phyloP scores from a whole-genome alignment of 2,888 invertebrate species.

The Lochmaea crataegi region DNA sequence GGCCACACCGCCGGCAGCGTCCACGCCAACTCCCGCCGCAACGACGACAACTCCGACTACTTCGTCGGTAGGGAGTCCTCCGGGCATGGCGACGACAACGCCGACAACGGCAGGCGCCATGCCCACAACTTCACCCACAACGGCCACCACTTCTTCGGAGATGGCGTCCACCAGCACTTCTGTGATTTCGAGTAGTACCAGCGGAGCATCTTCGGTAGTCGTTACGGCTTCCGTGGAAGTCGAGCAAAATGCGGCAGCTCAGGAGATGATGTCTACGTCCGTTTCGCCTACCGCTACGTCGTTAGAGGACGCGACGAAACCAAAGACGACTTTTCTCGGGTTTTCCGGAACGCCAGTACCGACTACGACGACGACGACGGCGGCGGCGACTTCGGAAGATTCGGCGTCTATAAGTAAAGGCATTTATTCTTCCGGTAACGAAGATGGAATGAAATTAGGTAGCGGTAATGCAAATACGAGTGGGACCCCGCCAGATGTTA shows the following conservation, averaged over 20 bases:
- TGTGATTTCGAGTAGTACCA: slow-evolving; percentile 47
- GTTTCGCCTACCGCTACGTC: slow-evolving; percentile 15
- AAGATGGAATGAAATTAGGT: slow-evolving; percentile 18
- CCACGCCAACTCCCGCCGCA: slow-evolving; percentile 35
- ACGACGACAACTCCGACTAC: slow-evolving; percentile 25
- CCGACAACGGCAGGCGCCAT: slow-evolving; percentile 35
- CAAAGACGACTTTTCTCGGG: slow-evolving; percentile 40
- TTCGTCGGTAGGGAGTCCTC: slow-evolving; percentile 41
- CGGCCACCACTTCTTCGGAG: slow-evolving; percentile 29
- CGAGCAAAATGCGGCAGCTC: slow-evolving; percentile 20
- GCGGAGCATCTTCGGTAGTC: slow-evolving; percentile 32
- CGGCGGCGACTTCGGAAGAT: slow-evolving; percentile 40
- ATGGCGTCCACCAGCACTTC: slow-evolving; percentile 43
- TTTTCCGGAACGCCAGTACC: slow-evolving; percentile 38
- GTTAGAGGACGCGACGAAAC: slow-evolving; percentile 30
- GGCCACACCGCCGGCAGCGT: slow-evolving; percentile 42
- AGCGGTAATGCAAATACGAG: slow-evolving; percentile 26
- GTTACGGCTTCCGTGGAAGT: slow-evolving; percentile 35
- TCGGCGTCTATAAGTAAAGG: slow-evolving; percentile 22
- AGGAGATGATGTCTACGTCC: slow-evolving; percentile 26
- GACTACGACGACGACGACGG: slow-evolving; percentile 38
- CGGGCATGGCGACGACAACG: slow-evolving; percentile 45
- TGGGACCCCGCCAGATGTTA: slow-evolving; percentile 33
- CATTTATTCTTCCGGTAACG: slow-evolving; percentile 10
- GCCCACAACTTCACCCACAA: slow-evolving; percentile 31